Evolutionary conservation across 92 coral and sea anemone genomes (phyloP).

Genomic region (Virgularia gustaviana): DNA sequence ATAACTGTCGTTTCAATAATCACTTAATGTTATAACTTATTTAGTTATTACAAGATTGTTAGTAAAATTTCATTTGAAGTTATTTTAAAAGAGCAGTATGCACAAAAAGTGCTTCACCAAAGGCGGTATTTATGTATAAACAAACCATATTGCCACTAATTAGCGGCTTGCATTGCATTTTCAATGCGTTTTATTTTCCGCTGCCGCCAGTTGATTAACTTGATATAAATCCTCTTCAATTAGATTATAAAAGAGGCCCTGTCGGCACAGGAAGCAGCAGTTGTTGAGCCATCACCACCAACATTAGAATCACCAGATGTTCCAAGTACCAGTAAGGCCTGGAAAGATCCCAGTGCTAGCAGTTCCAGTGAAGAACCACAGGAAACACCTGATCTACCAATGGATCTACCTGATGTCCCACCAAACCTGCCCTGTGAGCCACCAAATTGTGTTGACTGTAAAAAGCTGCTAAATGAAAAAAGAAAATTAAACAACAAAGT

Average conservation of each 20-base stretch:
- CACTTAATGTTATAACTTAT: no score
- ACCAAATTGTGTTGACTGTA: constrained; percentile 14
- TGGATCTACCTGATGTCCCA: constrained; percentile 9
- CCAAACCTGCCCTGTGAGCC: neutral
- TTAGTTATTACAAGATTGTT: no score
- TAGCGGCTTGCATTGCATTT: no score
- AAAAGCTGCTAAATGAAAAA: neutral
- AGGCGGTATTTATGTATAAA: no score
- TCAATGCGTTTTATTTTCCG: no score
- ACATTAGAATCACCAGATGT: neutral
- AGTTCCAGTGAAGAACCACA: neutral
- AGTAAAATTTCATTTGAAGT: no score
- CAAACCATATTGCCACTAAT: no score
- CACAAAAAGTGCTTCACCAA: no score
- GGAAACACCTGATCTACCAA: neutral
- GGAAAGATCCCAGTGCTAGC: neutral
- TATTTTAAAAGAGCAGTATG: no score
- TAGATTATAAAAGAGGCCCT: constrained; percentile 8
- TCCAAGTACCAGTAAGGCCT: neutral
- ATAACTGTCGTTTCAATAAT: no score
- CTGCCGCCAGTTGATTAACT: no score
- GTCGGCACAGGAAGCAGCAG: neutral
- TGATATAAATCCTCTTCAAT: no score
- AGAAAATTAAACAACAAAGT: constrained; percentile 9
- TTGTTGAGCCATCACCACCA: neutral